These are phyloP conservation scores for Eptesicus fuscus DNA, from an alignment of 2,113 vertebrate genomes.

Conservation along the genomic window DNA sequence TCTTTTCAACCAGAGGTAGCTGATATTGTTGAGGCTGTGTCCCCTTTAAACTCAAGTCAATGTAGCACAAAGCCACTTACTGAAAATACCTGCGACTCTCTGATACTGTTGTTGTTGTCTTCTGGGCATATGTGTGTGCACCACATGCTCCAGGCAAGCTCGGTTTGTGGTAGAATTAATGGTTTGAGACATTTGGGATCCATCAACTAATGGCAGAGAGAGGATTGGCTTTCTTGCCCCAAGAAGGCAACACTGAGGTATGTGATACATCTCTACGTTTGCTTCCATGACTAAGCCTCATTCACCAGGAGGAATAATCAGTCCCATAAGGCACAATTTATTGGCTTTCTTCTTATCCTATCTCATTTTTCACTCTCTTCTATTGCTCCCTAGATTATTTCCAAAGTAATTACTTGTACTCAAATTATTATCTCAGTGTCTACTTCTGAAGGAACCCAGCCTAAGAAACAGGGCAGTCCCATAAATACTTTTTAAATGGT, in stretches of 20 bases:
- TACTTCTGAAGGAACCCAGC: not conserved
- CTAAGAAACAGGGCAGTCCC: not conserved
- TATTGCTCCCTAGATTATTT: not conserved
- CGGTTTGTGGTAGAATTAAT: not conserved
- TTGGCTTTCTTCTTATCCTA: not conserved
- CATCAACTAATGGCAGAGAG: not conserved
- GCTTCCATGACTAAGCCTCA: not conserved
- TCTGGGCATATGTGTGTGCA: fast-evolving
- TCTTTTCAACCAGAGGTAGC: not conserved
- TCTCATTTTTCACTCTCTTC: not conserved
- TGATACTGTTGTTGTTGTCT: not conserved
- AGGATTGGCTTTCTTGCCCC: fast-evolving
- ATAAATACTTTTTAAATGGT: not conserved
- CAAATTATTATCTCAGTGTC: not conserved
- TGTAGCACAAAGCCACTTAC: not conserved
- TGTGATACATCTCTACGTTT: fast-evolving
- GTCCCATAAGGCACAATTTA: not conserved
- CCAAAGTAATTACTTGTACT: not conserved
- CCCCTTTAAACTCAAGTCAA: not conserved
- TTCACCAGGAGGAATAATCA: not conserved
- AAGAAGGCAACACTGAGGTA: not conserved
- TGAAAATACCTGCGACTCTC: not conserved
- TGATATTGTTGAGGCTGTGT: not conserved
- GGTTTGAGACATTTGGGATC: not conserved
- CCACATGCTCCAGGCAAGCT: not conserved